Percentiles rank a stretch among this genome's conserved stretches.
Evolutionary conservation across 2,113 vertebrate species (phyloP).

Genomic region (Notothenia rossii): DNA sequence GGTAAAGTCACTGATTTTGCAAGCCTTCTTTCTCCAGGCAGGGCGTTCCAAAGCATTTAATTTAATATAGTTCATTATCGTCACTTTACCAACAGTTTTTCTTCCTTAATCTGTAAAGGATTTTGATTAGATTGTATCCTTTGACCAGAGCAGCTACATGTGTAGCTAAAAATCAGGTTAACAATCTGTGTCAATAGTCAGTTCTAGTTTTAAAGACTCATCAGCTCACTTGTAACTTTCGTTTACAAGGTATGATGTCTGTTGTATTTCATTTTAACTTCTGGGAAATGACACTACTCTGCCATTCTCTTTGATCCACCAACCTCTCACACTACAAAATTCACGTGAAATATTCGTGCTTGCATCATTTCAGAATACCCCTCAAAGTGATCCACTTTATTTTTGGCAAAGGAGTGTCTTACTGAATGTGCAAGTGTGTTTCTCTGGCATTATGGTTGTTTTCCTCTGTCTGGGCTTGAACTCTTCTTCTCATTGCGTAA

Average conservation of each 20-base stretch:
- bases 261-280: background rate
- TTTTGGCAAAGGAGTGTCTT: background rate
- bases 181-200: too few relatives aligned
- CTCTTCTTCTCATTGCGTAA: slow-evolving; percentile 54
- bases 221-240: too few relatives aligned
- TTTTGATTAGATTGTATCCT: too few relatives aligned
- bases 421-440: background rate
- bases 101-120: too few relatives aligned
- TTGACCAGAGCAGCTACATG: too few relatives aligned
- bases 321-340: slow-evolving; percentile 2
- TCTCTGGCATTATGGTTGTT: background rate
- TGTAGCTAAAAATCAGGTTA: too few relatives aligned
- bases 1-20: too few relatives aligned
- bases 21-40: too few relatives aligned
- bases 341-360: background rate
- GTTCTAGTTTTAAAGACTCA: too few relatives aligned
- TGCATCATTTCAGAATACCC: slow-evolving; percentile 39
- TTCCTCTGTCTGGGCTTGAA: background rate
- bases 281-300: slow-evolving; percentile 2
- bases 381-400: background rate
- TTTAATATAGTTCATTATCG: too few relatives aligned
- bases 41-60: too few relatives aligned
- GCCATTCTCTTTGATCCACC: slow-evolving; percentile 11
- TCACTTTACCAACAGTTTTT: too few relatives aligned
- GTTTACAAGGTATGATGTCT: background rate